Evolutionary conservation across 2,113 vertebrate species (phyloP).

Genomic region (Entomyzon cyanotis): DNA sequence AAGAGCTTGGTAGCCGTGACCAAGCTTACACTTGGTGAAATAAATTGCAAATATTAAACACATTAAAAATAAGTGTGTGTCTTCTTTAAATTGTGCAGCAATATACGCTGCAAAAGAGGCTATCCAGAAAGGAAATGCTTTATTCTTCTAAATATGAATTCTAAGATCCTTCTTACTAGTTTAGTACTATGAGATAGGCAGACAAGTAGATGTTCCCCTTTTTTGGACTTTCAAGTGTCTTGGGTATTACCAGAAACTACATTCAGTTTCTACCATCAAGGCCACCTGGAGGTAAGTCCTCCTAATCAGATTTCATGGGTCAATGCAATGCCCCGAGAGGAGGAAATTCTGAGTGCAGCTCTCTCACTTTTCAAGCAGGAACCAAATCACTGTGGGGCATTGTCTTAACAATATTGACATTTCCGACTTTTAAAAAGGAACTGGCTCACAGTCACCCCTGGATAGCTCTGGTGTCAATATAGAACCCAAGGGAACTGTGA

Average conservation of each 20-base stretch:
- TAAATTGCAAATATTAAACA: background rate
- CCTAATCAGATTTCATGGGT: slow-evolving; percentile 60
- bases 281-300: slow-evolving; percentile 32
- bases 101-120: background rate
- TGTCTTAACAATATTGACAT: slow-evolving; percentile 12
- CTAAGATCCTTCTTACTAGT: background rate
- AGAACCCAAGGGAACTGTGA: background rate
- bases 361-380: background rate
- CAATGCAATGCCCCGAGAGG: background rate
- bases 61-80: background rate
- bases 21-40: background rate
- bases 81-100: background rate
- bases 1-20: background rate
- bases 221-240: background rate
- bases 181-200: background rate
- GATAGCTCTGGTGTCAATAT: background rate
- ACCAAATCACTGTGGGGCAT: background rate
- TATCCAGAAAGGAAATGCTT: background rate
- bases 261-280: background rate
- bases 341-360: background rate
- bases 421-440: slow-evolving; percentile 10
- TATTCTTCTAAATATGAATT: background rate
- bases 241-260: background rate
- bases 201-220: background rate
- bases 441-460: background rate